Evolutionary conservation across 2,888 invertebrate species (phyloP), one percentile per base, ranked within the genome.

Genomic region (Drosophila falleni): DNA sequence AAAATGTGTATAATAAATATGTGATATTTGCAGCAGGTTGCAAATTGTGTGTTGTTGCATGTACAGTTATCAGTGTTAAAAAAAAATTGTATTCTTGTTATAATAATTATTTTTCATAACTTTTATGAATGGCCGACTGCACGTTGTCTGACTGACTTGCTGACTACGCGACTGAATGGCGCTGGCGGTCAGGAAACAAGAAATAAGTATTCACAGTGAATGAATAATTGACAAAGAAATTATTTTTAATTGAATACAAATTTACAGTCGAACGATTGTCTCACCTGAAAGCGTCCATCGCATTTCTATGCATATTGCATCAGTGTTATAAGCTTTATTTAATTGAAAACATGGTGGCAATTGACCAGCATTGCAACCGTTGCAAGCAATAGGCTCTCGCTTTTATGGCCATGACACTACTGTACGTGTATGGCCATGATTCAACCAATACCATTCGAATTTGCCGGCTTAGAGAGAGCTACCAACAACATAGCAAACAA

Each of bases 221-320:
- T 89, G 87, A 89, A 86, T 86, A 86, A 86, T 86, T 88, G 89
- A 80, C 87, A 86, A 86, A 89, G 86, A 88, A 89, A 89, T 86
- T 83, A 89, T 83, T 88, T 88, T 86, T 89, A 86, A 86, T 86
- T 86, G 89, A 86, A 86, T 89, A 89, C 89, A 86, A 86, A 89
- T 89, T 89, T 64, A 88, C 86, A 89, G 86, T 74, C 83, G 89
- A 89, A 83, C 68, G 81, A 68, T 47, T 71, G 71, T 9, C 15
- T 15, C 44, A 60, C 66, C 59, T 67, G 66, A 65, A 26, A 47
- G 19, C 16, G 42, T 31, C 26, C 10, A 37, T 35, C 46, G 19
- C 15, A 16, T 16, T 37, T 42, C 37, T 29, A 49, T 54, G 33
- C 56, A 46, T 56, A 42, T 64, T 71, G 50, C 51, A 53, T 41